Evolutionary conservation across 2,797 vertebrate species (phyloP), one percentile per base, ranked within the genome.

Genomic region (Paedocypris micromegethes): DNA sequence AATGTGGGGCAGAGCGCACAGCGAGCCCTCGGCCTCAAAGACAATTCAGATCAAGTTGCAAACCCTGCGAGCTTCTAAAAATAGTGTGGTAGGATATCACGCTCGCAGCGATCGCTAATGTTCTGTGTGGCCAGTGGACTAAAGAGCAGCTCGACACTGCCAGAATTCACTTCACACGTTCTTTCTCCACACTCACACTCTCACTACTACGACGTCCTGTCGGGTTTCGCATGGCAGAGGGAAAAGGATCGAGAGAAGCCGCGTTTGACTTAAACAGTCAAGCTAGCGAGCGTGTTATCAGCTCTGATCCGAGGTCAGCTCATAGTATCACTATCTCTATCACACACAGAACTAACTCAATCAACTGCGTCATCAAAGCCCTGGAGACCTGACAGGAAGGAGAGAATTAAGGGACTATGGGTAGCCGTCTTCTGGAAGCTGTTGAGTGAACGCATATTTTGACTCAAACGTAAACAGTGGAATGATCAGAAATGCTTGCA

Each of bases 41-140:
- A 89, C 87, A 88, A 87, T 87, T 85, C 80, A 62, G 88, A 88
- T 90, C 88, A 87, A 86, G 89, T 90, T 91, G 84, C 90, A 89
- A 85, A 88, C 87, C 87, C 83, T 84, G 86, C 86, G 86, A 84
- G 76, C 80, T 44, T 73, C 89, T 90, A 91, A 83, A 89, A 90
- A 87, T 91, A 91, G 87, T 81, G 75, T 80, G 77, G 78, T 80
- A 83, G 87, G 84, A 89, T 86, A 85, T 77, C 78, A 78, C 68
- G 47, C 70, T 73, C 66, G 41, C 76, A 77, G 68, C 70, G 43
- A 64, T 74, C 64, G 65, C 65, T 80, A 77, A 81, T 61, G 47
- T 48, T 47, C 60, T 66, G 64, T 75, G 64, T 66, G 66, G 66
- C 69, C 42, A 70, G 47, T 38, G 52, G 64, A 73, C 76, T 70